Conservation (phyloP, 2,797 vertebrate species). For the Xenentodon cancila region DNA sequence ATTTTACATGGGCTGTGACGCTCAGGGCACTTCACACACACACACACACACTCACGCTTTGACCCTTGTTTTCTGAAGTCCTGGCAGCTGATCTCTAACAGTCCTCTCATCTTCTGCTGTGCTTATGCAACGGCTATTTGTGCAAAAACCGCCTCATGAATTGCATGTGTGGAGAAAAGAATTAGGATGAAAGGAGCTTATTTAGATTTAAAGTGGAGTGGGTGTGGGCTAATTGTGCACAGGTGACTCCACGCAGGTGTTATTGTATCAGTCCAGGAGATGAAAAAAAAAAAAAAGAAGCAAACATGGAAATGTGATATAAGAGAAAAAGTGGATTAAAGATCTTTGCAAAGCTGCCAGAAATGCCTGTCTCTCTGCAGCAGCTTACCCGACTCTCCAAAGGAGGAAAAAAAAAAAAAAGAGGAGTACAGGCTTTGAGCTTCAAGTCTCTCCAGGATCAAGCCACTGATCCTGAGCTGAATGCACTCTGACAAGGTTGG, state of each 20-base stretch:
- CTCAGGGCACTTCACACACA: slow-evolving; percentile 20
- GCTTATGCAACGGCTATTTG: slow-evolving; percentile 24
- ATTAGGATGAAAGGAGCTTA: slow-evolving; percentile 46
- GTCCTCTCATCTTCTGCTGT: slow-evolving; percentile 34
- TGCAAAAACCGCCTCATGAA: slow-evolving; percentile 26
- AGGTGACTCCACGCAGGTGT: slow-evolving; percentile 67
- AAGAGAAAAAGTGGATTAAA: slow-evolving; percentile 38
- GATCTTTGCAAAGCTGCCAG: slow-evolving; percentile 34
- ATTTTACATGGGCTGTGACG: slow-evolving; percentile 45
- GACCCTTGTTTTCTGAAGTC: slow-evolving; percentile 37
- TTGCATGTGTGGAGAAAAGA: slow-evolving; percentile 46
- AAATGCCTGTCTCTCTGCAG: slow-evolving; percentile 62
- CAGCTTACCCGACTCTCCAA: slow-evolving; percentile 8
- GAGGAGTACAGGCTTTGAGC: background rate
- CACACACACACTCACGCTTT: slow-evolving; percentile 10
- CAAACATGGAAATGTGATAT: slow-evolving; percentile 17
- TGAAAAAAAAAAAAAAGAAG: slow-evolving; percentile 17
- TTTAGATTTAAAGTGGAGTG: slow-evolving; percentile 8
- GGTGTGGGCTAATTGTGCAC: slow-evolving; percentile 47
- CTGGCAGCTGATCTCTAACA: slow-evolving; percentile 35
- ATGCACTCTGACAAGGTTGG: slow-evolving; percentile 58
- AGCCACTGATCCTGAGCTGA: slow-evolving; percentile 49
- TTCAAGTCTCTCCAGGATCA: slow-evolving; percentile 30
- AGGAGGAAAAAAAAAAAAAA: background rate
- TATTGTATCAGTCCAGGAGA: slow-evolving; percentile 11